phyloP scores from a whole-genome alignment of 2,888 invertebrate genomes.

The Nomada hirtipes region DNA sequence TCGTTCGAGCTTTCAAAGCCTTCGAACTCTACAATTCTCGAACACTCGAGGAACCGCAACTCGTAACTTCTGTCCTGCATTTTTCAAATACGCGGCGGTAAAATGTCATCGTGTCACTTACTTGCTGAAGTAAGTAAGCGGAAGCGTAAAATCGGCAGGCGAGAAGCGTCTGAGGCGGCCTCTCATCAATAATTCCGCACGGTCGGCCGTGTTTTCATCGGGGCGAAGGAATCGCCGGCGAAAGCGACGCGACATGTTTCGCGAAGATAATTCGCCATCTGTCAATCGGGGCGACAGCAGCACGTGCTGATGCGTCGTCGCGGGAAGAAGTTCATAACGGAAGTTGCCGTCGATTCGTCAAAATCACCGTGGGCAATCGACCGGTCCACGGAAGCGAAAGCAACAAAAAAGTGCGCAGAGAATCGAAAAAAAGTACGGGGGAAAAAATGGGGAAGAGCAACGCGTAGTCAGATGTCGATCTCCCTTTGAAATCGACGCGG shows the following conservation, averaged over 20 bases:
- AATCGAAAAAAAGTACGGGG: not conserved
- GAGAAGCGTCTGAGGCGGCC: not conserved
- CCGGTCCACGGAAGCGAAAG: not conserved
- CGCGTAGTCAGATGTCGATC: not conserved
- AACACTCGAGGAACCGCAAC: no score
- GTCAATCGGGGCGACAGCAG: slow-evolving; percentile 39
- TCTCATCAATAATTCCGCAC: slow-evolving; percentile 21
- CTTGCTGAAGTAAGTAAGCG: not conserved
- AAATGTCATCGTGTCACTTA: no score
- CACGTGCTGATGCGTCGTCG: slow-evolving; percentile 46
- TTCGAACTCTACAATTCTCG: no score
- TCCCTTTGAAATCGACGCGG: slow-evolving; percentile 5
- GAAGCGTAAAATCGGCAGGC: not conserved
- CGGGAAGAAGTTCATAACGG: slow-evolving; percentile 58
- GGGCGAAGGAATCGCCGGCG: slow-evolving; percentile 16
- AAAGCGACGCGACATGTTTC: slow-evolving; percentile 4
- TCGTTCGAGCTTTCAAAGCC: no score
- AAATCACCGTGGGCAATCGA: slow-evolving; percentile 54
- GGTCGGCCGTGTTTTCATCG: slow-evolving; percentile 22
- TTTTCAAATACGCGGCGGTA: no score
- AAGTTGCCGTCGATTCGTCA: slow-evolving; percentile 56
- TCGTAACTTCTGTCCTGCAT: no score
- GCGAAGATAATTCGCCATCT: slow-evolving; percentile 58
- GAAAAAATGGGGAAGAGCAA: not conserved
- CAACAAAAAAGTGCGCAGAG: not conserved